Conservation (phyloP, 2,113 vertebrate genomes). For the Thymallus thymallus region DNA sequence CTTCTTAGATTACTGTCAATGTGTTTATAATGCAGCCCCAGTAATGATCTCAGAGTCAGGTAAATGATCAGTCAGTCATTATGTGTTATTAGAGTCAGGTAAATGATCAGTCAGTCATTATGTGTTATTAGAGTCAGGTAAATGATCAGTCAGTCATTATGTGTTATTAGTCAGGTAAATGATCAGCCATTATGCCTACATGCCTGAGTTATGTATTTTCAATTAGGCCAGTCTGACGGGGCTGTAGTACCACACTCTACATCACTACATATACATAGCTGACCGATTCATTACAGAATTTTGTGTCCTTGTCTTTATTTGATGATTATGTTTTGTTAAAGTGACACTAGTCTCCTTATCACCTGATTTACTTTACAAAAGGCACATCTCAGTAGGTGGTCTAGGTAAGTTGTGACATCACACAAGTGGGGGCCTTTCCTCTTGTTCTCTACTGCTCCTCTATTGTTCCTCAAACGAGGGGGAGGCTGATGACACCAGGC, state of each 20-base stretch:
- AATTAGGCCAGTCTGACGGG: not conserved
- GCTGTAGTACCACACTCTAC: not conserved
- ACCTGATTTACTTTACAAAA: no score
- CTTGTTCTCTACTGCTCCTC: no score
- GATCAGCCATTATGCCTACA: not conserved
- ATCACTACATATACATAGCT: slow-evolving; percentile 4
- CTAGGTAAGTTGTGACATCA: no score
- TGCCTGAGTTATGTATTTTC: slow-evolving; percentile 15
- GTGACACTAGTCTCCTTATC: no score
- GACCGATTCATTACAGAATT: slow-evolving; percentile 19
- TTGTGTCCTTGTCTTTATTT: not conserved
- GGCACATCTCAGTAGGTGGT: no score
- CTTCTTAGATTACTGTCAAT: slow-evolving; percentile 29
- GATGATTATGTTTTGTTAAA: not conserved
- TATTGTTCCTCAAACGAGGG: no score
- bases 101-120: no score
- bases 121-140: slow-evolving; percentile 18
- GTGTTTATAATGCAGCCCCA: slow-evolving; percentile 28
- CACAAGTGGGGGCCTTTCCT: no score
- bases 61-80: no score
- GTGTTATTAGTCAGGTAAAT: no score
- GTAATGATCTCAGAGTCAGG: slow-evolving; percentile 20
- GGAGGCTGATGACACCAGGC: no score
- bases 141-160: slow-evolving; percentile 20
- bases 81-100: no score